Base-by-base conservation (phyloP, 2,113 vertebrate species). In the Australoheros scitulus region DNA sequence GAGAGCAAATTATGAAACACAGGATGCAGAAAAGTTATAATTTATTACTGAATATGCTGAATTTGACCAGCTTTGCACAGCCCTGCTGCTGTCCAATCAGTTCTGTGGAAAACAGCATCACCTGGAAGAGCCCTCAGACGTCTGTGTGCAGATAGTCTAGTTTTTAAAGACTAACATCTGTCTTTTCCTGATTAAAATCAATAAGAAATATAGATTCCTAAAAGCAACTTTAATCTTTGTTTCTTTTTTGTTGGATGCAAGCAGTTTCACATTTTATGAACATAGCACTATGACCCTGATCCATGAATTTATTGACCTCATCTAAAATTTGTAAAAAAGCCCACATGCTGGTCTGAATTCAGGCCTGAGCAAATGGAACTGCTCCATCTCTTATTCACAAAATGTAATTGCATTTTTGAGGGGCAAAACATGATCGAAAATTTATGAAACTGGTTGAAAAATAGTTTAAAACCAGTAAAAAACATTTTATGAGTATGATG, bases 361-460 rank as follows among this genome's bases (percentile, higher is more conserved):
- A 13, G 43, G 13, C 43, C 13, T 1, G 43, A 47, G 10, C n/a
- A 13, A 65, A 41, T 65, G 0, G 43, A 15, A 43, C n/a, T 0
- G 1, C n/a, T 6, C n/a, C 3, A 34, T 64, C 41, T 22, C 0
- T 59, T 41, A 64, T 22, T 9, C 14, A 22, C 0, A 41, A 22
- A 6, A 22, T 15, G 3, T 22, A 11, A 64, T 24, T 41, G 38
- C 36, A 22, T 38, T 20, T 41, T 13, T 64, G 36, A 24, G 29
- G 2, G 34, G 36, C 0, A 43, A 10, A 65, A 43, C 36, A 0
- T n/a, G n/a, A 41, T 43, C n/a, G 0, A 24, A 24, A 64, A 41
- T 20, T 41, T 11, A 38, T 5, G 5, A 14, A 38, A 63, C 1
- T 38, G n/a, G 61, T 11, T 7, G 11, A 63, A 38, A 8, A n/a